Evolutionary conservation across 2,797 vertebrate species (phyloP).

Genomic region (Lepus oiostolus): DNA sequence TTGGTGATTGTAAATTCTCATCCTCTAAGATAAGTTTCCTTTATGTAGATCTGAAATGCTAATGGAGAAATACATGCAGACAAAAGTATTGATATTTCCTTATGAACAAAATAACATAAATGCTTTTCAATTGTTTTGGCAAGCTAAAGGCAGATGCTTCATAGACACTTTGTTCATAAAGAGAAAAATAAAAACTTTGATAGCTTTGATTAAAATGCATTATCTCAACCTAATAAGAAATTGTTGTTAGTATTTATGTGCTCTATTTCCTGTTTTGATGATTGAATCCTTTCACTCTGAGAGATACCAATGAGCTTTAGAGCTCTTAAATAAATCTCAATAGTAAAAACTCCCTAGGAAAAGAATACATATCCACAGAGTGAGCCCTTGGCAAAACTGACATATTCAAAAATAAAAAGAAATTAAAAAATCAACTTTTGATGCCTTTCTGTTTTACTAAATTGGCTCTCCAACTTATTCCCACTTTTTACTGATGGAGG

Average conservation of each 20-base stretch:
- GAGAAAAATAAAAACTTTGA: neutral
- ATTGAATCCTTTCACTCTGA: neutral
- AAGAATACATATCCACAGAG: neutral
- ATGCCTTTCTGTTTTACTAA: neutral
- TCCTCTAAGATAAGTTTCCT: neutral
- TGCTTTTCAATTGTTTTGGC: conserved; percentile 27
- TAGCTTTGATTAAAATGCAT: neutral
- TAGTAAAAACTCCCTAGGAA: neutral
- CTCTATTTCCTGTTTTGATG: neutral
- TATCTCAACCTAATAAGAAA: neutral
- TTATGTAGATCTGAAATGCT: neutral
- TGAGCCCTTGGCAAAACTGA: neutral
- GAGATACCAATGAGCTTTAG: neutral
- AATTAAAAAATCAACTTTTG: neutral
- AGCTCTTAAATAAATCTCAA: neutral
- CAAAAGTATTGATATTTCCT: neutral
- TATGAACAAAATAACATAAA: neutral
- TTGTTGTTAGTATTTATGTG: neutral
- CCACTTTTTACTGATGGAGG: neutral
- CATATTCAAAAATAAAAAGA: neutral
- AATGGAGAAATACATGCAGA: neutral
- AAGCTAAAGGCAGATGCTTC: neutral
- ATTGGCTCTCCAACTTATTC: neutral
- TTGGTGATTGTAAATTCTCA: neutral
- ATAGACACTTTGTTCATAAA: neutral